Evolutionary conservation across 1,140 invertebrate genomes (phyloP).

Genomic region (Drosophila sproati): DNA sequence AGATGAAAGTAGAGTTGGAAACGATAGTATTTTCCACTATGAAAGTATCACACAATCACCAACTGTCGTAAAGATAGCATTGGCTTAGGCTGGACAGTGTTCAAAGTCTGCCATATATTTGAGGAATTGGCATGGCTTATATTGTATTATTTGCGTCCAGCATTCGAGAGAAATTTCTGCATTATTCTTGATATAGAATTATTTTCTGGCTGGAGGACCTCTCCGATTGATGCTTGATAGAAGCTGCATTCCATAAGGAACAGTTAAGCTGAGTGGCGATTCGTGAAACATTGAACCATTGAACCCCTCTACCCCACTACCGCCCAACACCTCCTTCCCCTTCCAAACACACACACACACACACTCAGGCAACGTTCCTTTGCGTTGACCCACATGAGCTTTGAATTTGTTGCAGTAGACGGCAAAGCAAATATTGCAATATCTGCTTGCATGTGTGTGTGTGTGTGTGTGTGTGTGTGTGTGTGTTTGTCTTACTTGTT

Average conservation of each 20-base stretch:
- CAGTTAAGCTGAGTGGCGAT: constrained; percentile 45
- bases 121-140: no score
- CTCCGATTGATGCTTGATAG: not conserved
- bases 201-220: not conserved
- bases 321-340: not conserved
- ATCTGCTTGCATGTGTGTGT: not conserved
- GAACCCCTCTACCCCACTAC: not conserved
- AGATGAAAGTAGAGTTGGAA: no score
- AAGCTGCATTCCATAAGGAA: constrained; percentile 28
- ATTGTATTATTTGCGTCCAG: no score
- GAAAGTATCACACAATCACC: no score
- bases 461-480: constrained; percentile 25
- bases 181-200: not conserved
- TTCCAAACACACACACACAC: not conserved
- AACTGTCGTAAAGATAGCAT: no score
- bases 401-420: constrained; percentile 46
- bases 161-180: not conserved
- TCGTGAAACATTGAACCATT: constrained; percentile 20
- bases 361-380: not conserved
- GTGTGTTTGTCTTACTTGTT: constrained; percentile 38
- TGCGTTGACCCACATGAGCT: constrained; percentile 16
- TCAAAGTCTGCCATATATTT: no score
- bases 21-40: no score
- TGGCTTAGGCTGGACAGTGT: no score
- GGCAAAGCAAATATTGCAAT: constrained; percentile 45